Evolutionary conservation across 2,113 vertebrate genomes (phyloP).

Genomic region (Todiramphus chloris): DNA sequence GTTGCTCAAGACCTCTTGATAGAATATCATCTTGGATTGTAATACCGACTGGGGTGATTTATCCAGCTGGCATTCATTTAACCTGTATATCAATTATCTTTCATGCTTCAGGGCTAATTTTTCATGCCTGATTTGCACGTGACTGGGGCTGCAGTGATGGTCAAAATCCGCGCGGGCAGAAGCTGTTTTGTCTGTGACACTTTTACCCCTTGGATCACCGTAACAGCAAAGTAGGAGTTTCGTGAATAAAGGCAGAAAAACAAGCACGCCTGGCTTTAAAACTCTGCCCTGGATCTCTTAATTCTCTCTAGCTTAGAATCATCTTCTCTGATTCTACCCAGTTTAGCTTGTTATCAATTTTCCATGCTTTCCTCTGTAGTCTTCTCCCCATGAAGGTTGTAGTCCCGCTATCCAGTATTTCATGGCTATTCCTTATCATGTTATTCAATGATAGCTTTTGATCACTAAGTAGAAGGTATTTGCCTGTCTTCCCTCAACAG

Average conservation of each 20-base stretch:
- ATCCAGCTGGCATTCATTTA: background rate
- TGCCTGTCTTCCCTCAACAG: background rate
- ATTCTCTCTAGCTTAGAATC: background rate
- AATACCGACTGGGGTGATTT: background rate
- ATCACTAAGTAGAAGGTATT: background rate
- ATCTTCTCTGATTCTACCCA: background rate
- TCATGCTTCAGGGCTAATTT: background rate
- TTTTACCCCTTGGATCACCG: background rate
- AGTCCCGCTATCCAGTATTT: background rate
- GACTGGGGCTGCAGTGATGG: background rate
- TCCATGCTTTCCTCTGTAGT: background rate
- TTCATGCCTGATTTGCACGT: background rate
- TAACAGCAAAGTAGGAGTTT: background rate
- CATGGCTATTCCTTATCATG: background rate
- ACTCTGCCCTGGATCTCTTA: background rate
- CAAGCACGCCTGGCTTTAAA: background rate
- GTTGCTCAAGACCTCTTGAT: background rate
- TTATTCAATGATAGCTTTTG: background rate
- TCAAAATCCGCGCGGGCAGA: background rate
- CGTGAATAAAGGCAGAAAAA: background rate
- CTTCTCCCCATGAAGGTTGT: background rate
- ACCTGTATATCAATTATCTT: background rate
- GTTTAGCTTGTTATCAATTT: background rate
- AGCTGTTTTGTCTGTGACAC: fast-evolving
- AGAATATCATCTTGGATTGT: background rate